Evolutionary conservation across 2,113 vertebrate genomes (phyloP).

Genomic region (Brachirus orientalis): DNA sequence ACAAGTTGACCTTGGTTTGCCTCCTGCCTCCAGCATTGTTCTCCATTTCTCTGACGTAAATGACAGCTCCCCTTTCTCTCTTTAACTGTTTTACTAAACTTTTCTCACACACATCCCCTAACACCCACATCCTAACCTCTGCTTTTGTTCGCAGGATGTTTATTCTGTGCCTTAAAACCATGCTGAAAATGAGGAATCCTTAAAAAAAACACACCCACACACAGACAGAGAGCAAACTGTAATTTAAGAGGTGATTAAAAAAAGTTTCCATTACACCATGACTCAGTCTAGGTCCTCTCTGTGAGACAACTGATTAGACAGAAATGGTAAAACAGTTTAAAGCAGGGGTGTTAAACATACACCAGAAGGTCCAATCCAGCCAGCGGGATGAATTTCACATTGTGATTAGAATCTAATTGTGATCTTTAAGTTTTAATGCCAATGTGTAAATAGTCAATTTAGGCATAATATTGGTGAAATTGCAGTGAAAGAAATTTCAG

Average conservation of each 20-base stretch:
- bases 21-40: constrained; percentile 73
- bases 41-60: constrained; percentile 68
- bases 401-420: no score
- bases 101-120: constrained; percentile 38
- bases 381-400: no score
- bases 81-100: constrained; percentile 61
- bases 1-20: constrained; percentile 67
- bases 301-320: neutral
- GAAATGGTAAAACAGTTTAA: neutral
- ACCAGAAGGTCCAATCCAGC: no score
- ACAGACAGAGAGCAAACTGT: neutral
- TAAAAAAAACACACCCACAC: neutral
- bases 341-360: no score
- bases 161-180: constrained; percentile 24
- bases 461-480: no score
- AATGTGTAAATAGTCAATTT: no score
- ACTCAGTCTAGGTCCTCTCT: neutral
- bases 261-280: constrained; percentile 7
- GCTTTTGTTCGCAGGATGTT: constrained; percentile 69
- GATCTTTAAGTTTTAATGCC: no score
- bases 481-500: no score
- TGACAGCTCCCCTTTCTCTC: constrained; percentile 58
- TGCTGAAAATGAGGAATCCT: neutral
- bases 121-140: constrained; percentile 57
- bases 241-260: neutral